Evolutionary conservation across 2,797 vertebrate species (phyloP), one percentile per base, ranked within the genome.

Genomic region (Peromyscus nudipes): DNA sequence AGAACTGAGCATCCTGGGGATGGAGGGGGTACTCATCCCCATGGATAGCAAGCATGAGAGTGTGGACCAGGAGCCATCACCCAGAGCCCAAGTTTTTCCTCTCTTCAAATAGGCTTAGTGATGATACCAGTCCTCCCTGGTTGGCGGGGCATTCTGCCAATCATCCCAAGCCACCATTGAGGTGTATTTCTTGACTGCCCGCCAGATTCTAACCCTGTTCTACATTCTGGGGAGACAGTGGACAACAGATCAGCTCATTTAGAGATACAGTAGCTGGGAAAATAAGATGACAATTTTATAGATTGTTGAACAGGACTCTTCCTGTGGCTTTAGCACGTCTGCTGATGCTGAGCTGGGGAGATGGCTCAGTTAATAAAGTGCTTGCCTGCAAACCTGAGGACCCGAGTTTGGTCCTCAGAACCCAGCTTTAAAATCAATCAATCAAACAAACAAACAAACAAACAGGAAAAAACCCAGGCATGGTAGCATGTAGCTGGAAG

Each of bases 251-350:
- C 31, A 49, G 4, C 64, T 92, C 86, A 83, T 73, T 76, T 65
- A 87, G 83, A 60, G 89, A 55, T 57, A 23, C 2, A 57, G 67
- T 40, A 69, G 65, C 73, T 88, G 83, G 76, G 90, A 17, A 87
- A 87, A 65, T 43, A 57, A 84, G 93, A 76, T 11, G 52, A 88
- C 21, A 80, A 52, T 73, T 76, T 87, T 83, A 43, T 29, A 86
- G 31, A 9, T 60, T 69, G 73, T 57, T 52, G 65, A 90, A 23
- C 34, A 83, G 76, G 64, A 87, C 57, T 89, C 89, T 82, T 95
- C 57, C 29, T 94, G 34, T 71, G 49, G 43, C 84, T 79, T 95
- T 84, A 43, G 67, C 55, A 77, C 49, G 64, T 97, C 88, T 71
- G 4, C 16, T 23, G 69, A 95, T 89, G 64, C 89, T 29, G 40